Evolutionary conservation across 2,113 vertebrate species (phyloP), one percentile per base, ranked within the genome.

Genomic region (Nannobrachium achirus): DNA sequence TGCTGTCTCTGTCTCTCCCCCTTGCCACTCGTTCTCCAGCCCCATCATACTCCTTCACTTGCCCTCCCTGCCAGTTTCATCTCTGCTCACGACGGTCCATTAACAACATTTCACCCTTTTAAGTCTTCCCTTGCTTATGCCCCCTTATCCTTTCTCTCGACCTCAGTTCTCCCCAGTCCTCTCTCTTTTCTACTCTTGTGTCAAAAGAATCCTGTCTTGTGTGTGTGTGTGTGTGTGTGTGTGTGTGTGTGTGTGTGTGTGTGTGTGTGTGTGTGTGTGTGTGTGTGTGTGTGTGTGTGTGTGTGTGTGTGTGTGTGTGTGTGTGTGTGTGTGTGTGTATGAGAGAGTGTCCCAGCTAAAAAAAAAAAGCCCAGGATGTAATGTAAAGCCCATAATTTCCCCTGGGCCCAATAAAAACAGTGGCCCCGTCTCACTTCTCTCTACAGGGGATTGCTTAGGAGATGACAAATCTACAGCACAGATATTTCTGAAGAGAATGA

Each of bases 351-450:
- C 58, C 51, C 40, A 16, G 38, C 33, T 25, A 66, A 40, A 74
- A 25, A 4, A 1, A 1, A 3, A 33, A 3, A 49, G 69, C 48
- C 25, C 9, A 56, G 63, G 57, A 51, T 78, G 66, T 69, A 79
- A 74, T 78, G 64, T 71, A 75, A 78, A 73, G 48, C 51, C 67
- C 18, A 60, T 76, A 74, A 84, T 86, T 86, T 84, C 78, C 77
- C 71, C 19, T 13, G 65, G 69, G 72, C 20, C 75, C 75, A 82
- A 79, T 84, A 83, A 76, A 78, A 65, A 48, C 63, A 46, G 39
- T 49, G 48, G 59, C 56, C 51, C 45, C 63, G 73, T 76, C 66
- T 81, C 66, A 44, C 20, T 53, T 13, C 0, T 9, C 15, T 19
- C 46, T 56, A 25, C 56, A 3, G 13, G 66, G 25, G 53, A 56